Evolutionary conservation across 1,140 invertebrate species (phyloP), one percentile per base, ranked within the genome.

Genomic region (Eufriesea mexicana): DNA sequence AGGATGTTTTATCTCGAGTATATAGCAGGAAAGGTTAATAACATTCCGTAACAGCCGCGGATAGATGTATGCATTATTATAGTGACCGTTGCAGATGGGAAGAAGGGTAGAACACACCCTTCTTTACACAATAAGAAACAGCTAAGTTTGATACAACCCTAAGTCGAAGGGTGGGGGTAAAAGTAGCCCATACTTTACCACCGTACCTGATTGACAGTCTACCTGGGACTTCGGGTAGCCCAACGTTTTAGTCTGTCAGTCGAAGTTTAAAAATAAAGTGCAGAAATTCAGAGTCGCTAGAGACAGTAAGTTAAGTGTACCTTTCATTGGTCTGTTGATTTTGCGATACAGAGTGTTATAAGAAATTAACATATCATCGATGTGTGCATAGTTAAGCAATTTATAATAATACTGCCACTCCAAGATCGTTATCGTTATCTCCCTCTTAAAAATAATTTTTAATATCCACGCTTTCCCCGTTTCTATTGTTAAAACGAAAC

Each of bases 151-250:
- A 47, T 59, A 45, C 45, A 57, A 73, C 67, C 47, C 23, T 18
- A 12, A 7, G 18, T 18, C 14, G 23, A 6, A 28, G 35, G 25
- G 47, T 28, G 14, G 25, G 77, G 77, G 28, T 25, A 25, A n/a
- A 61, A 55, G 45, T 47, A 42, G n/a, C 47, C 20, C 25, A n/a
- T 57, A 6, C 42, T 23, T 16, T 18, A 25, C 20, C 47, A 28
- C 47, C 42, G 35, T 35, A 28, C 25, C 55, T 14, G 57, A 59
- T 75, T 16, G 57, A 9, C 16, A 47, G 12, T 42, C 67, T 72
- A 79, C 67, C 77, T 79, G 77, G 51, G 57, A 62, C 25, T 49
- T 47, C 35, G 18, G 10, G 55, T n/a, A 45, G n/a, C 35, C 49
- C 35, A 10, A 16, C 35, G 6, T 35, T 35, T 71, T 35, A 72